Evolutionary conservation across 2,888 invertebrate genomes (phyloP), one percentile per base, ranked within the genome.

Genomic region (Apamea anceps): DNA sequence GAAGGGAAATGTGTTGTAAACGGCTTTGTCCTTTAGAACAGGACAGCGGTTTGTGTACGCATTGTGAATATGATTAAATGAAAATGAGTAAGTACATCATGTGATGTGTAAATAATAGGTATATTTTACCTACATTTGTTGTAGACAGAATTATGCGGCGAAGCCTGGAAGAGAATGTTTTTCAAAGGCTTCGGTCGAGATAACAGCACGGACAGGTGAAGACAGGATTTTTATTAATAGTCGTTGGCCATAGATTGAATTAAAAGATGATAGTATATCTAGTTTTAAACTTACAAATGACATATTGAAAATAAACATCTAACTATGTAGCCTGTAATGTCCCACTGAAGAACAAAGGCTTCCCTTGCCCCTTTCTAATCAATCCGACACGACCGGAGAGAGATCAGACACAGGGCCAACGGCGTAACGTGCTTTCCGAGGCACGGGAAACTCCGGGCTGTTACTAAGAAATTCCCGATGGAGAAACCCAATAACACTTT

Each of bases 1-100:
- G 68, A 82, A 84, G 73, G 67, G 77, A 87, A 88, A 85, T 88
- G 77, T 86, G 75, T 62, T 83, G 78, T 73, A 77, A 78, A 79
- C 82, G 66, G 77, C 83, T 88, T 87, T 87, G 81, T 82, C 73
- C 75, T 80, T 80, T 79, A 63, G 15, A 54, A 70, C 28, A 37
- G 79, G 73, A 74, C 76, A 76, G 81, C 68, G 75, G 80, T 80
- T 83, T 82, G 66, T 68, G 45, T 77, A 75, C 54, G 79, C 57
- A 79, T 73, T 70, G 48, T 70, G 74, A 66, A 87, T 62, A 70
- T 78, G 72, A 80, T 75, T 73, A 67, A 48, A 86, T 71, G 80
- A 84, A 86, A 83, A 73, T 45, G 10, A 75, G 42, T 8, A 67
- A 66, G 13, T 54, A 77, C n/a, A 63, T 65, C 15, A 37, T 62